Evolutionary conservation across 2,797 vertebrate species (phyloP), one percentile per base, ranked within the genome.

Genomic region (Syncerus caffer): DNA sequence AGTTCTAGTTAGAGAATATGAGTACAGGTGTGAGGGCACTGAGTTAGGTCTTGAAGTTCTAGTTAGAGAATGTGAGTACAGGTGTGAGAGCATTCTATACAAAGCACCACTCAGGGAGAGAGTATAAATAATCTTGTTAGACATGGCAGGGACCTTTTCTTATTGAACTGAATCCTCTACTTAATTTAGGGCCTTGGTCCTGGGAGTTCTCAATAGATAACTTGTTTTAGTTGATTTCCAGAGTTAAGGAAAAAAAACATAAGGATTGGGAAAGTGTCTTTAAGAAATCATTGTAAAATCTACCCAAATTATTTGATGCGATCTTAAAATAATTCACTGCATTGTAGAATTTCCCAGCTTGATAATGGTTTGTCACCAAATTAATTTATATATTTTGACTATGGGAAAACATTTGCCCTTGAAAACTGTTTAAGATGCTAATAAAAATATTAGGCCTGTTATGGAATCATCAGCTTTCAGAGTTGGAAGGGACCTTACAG

Each of bases 221-320:
- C 57, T 80, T 93, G 27, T 90, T 92, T 80, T 94, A 60, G 51
- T 96, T 91, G 79, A 89, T 50, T 92, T 97, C 16, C 12, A 95
- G 16, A 71, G 21, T 86, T 76, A 91, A 87, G n/a, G 27, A 31
- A 86, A 78, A 42, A 94, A 67, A 62, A n/a, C 79, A 6, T 50
- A 47, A 83, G 23, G n/a, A 79, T 96, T 93, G 62, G 91, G 34
- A 23, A 97, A 80, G 60, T 90, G 76, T 78, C 42, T 84, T 90
- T 34, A 89, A 85, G 60, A 95, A 97, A 31, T 47, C 42, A 25
- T 85, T 95, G 21, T 89, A 93, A 94, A 97, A 53, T 85, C 31
- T 92, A 27, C 38, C 50, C 57, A 42, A 9, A 58, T 19, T 42
- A 60, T 85, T 97, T 89, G 45, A 74, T 94, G 58, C 0, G 31